phyloP scores from a whole-genome alignment of 2,113 vertebrate species.

The Cariama cristata region DNA sequence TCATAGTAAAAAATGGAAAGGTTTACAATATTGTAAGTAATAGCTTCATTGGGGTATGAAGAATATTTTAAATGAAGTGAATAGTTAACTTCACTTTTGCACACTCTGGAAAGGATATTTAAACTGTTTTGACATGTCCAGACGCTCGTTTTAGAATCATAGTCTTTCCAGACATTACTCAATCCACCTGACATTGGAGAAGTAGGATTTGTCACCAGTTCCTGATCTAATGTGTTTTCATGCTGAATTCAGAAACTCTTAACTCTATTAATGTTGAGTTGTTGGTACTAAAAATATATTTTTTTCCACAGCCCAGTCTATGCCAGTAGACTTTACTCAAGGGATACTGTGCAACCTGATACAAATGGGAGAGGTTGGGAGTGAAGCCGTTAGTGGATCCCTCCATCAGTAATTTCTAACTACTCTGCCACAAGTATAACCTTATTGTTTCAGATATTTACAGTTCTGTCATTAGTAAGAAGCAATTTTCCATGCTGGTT shows the following conservation, averaged over 20 bases:
- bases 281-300: conserved; percentile 2
- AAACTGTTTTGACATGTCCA: conserved; percentile 55
- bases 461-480: not conserved
- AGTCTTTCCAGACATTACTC: conserved; percentile 67
- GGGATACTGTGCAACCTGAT: not conserved
- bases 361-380: not conserved
- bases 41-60: not conserved
- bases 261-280: not conserved
- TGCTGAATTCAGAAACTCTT: conserved; percentile 40
- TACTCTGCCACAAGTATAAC: not conserved
- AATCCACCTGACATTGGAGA: conserved; percentile 42
- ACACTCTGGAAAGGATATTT: conserved; percentile 17
- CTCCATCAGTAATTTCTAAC: not conserved
- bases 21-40: not conserved
- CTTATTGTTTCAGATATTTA: not conserved
- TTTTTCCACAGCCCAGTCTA: conserved; percentile 10
- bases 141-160: not conserved
- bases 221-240: conserved; percentile 45
- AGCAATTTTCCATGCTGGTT: not conserved
- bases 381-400: not conserved
- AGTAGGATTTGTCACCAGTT: conserved; percentile 39
- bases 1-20: not conserved
- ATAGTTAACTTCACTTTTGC: conserved; percentile 22
- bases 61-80: not conserved
- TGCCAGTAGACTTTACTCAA: conserved; percentile 10